Conservation (phyloP, 2,113 vertebrate genomes). For the Antechinus stuartii region DNA sequence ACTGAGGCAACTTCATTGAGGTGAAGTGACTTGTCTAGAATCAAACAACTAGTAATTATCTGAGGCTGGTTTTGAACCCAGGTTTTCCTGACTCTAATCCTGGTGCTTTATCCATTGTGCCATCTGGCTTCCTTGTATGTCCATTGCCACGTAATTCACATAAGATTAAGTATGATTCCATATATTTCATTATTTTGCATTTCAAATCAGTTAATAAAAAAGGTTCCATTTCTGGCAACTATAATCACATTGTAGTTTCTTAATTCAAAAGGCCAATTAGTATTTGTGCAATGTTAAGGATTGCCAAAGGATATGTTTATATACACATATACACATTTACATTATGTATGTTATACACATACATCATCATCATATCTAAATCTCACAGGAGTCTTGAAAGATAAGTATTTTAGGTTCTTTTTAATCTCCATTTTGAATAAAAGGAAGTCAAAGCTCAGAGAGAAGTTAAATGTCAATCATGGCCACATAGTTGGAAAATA, state of each 20-base stretch:
- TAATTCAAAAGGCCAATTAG: neutral
- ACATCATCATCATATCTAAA: neutral
- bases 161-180: neutral
- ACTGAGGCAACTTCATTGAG: neutral
- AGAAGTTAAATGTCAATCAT: neutral
- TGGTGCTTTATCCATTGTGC: neutral
- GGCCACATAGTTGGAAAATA: neutral
- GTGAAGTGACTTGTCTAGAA: no score
- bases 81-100: neutral
- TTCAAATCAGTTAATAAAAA: neutral
- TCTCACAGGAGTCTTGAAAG: neutral
- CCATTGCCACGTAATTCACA: neutral
- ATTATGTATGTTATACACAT: neutral
- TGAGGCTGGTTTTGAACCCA: neutral
- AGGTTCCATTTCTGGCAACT: neutral
- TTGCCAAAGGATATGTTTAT: neutral
- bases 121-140: neutral
- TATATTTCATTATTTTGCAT: neutral
- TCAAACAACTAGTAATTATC: neutral
- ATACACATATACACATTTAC: neutral
- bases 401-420: neutral
- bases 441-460: neutral
- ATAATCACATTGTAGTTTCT: neutral
- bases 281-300: neutral
- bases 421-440: neutral